Evolutionary conservation across 2,797 vertebrate species (phyloP).

Genomic region (Apogon hyalosoma): DNA sequence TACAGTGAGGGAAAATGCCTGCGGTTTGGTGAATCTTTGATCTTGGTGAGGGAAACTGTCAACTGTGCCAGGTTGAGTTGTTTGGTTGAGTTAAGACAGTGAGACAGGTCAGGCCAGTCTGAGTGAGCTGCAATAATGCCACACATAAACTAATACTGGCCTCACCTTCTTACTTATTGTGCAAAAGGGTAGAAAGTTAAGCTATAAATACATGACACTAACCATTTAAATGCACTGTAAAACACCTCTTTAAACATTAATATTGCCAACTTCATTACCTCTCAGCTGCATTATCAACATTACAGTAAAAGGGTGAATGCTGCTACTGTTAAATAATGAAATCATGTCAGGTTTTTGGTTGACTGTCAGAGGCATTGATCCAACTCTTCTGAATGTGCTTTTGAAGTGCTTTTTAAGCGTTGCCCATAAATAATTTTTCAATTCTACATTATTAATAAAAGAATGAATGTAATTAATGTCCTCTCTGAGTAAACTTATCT

Average conservation of each 20-base stretch:
- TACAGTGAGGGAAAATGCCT: conserved; percentile 28
- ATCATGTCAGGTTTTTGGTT: no score
- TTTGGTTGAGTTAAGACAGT: conserved; percentile 29
- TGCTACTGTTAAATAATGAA: no score
- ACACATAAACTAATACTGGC: conserved; percentile 2
- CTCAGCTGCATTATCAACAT: no score
- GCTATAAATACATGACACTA: not conserved
- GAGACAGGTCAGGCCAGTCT: conserved; percentile 37
- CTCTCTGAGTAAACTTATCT: not conserved
- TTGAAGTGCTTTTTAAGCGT: no score
- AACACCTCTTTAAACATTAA: no score
- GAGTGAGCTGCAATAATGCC: conserved; percentile 15
- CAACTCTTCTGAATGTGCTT: no score
- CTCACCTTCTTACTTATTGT: not conserved
- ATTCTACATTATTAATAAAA: no score
- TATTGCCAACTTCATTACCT: no score
- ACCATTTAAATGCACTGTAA: no score
- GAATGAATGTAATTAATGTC: not conserved
- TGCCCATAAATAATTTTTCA: not conserved
- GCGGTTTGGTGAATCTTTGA: conserved; percentile 52
- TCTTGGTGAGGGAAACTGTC: conserved; percentile 46
- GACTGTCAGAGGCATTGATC: no score
- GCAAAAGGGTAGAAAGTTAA: not conserved
- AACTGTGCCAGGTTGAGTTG: conserved; percentile 35
- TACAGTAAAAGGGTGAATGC: no score